These are phyloP conservation scores for Ptychodera flava DNA, from an alignment of 35 echinoderm and acorn worm species.

Conservation along the genomic window DNA sequence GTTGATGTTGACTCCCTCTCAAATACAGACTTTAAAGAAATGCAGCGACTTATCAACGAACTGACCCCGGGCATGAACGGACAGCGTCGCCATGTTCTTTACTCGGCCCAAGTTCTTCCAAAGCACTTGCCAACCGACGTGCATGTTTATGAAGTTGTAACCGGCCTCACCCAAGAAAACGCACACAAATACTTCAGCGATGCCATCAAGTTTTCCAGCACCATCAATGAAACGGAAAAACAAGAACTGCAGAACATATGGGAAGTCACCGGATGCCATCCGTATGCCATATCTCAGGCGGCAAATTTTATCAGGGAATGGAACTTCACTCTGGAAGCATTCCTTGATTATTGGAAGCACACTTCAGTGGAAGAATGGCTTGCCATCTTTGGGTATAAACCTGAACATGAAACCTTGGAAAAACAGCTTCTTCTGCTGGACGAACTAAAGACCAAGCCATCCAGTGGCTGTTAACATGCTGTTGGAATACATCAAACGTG, in stretches of 20 bases:
- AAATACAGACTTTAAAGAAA: not conserved
- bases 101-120: not conserved
- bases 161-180: not conserved
- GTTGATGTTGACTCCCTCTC: not conserved
- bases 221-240: not conserved
- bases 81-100: not conserved
- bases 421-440: not conserved
- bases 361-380: not conserved
- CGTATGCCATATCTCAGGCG: not conserved
- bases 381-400: not conserved
- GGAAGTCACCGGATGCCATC: not conserved
- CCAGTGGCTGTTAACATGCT: not conserved
- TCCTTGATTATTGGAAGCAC: not conserved
- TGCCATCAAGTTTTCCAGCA: not conserved
- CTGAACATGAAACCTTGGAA: not conserved
- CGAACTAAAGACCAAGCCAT: not conserved
- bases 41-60: not conserved
- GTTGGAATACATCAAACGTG: not conserved
- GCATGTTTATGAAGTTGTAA: not conserved
- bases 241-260: not conserved
- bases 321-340: not conserved
- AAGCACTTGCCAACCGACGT: not conserved
- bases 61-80: not conserved
- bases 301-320: not conserved
- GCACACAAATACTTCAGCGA: not conserved